phyloP scores from a whole-genome alignment of 2,888 invertebrate genomes.

The Pseudococcus longispinus region DNA sequence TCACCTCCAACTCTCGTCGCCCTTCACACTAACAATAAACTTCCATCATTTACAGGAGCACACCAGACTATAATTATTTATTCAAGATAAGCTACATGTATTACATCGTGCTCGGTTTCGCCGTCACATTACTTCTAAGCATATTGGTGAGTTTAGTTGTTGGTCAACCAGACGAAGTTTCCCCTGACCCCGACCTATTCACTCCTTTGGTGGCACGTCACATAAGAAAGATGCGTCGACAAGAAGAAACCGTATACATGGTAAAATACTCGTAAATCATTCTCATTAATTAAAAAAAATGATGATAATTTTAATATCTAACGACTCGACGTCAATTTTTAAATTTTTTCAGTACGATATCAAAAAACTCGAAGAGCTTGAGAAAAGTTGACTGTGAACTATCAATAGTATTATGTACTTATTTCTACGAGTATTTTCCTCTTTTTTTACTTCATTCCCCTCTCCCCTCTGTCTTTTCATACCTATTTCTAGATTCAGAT shows the following conservation, averaged over 20 bases:
- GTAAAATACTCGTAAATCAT: not conserved
- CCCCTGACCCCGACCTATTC: constrained; percentile 56
- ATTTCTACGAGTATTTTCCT: too few species aligned
- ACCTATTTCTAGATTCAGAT: too few species aligned
- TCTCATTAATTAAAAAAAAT: not conserved
- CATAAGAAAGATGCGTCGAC: constrained; percentile 38
- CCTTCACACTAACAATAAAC: too few species aligned
- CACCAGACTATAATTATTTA: constrained; percentile 52
- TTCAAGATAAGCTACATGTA: constrained; percentile 58
- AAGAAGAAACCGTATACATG: constrained; percentile 49
- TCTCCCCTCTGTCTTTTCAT: too few species aligned
- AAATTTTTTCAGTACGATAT: constrained; percentile 43
- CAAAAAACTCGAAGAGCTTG: constrained; percentile 38
- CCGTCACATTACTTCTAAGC: constrained; percentile 54
- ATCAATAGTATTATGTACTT: not conserved
- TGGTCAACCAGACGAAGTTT: not conserved
- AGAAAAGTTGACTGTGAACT: not conserved
- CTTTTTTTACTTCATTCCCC: not conserved
- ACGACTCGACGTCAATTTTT: not conserved
- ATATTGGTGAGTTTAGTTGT: constrained; percentile 52
- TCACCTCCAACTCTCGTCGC: too few species aligned
- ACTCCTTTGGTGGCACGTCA: constrained; percentile 55
- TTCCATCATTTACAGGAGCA: not conserved
- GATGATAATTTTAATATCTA: not conserved
- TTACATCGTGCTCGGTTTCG: constrained; percentile 58